Conservation (phyloP, 2,888 invertebrate species). For the Myopa testacea region DNA sequence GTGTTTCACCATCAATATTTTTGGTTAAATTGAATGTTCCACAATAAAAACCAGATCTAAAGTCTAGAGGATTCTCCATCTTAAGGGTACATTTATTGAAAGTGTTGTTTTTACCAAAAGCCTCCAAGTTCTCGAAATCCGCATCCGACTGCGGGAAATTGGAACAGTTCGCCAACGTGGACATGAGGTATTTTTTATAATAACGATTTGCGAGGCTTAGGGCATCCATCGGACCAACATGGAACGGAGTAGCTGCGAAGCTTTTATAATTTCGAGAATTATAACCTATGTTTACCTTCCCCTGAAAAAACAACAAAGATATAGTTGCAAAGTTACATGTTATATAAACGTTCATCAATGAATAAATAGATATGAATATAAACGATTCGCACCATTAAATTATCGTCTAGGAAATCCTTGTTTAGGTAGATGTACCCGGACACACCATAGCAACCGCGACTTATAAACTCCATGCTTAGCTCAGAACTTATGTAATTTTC, state of each 20-base stretch:
- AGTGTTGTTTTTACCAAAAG: not conserved
- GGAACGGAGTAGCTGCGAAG: not conserved
- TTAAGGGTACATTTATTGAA: not conserved
- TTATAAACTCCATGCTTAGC: not conserved
- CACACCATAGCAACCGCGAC: too few species aligned
- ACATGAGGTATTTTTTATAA: not conserved
- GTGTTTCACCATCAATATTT: too few species aligned
- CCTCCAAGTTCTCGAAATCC: not conserved
- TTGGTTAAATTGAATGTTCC: too few species aligned
- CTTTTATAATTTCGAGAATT: not conserved
- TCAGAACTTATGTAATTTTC: not conserved
- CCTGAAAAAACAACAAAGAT: not conserved
- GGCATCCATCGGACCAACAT: not conserved
- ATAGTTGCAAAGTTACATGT: not conserved
- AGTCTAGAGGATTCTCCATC: not conserved
- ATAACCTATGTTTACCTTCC: not conserved
- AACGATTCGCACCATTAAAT: too few species aligned
- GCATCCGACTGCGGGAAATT: not conserved
- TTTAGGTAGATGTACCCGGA: too few species aligned
- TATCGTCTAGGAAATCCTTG: too few species aligned
- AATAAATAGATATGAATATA: too few species aligned
- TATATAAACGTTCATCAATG: not conserved
- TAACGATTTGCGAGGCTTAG: not conserved
- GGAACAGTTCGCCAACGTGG: not conserved
- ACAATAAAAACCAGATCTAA: not conserved